These are phyloP conservation scores for Halesus radiatus DNA, from an alignment of 1,140 invertebrate species.

Conservation along the genomic window DNA sequence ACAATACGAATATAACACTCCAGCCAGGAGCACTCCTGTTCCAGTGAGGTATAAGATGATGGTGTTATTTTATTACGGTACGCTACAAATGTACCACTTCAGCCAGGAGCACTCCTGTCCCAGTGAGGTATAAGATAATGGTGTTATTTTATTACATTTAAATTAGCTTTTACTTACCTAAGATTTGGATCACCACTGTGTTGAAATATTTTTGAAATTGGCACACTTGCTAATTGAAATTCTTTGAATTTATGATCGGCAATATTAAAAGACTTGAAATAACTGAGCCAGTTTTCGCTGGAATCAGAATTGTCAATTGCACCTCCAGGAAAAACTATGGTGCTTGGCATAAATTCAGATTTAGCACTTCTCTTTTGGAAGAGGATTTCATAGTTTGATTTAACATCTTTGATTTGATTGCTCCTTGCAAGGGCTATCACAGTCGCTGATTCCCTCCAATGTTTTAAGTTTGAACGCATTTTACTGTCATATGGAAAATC, in stretches of 20 bases:
- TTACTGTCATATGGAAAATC: no score
- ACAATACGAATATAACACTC: no score
- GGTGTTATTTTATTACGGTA: no score
- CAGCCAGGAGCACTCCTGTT: no score
- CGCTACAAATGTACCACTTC: no score
- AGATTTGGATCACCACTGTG: conserved; percentile 62
- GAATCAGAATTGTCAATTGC: conserved; percentile 77
- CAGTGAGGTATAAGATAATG: no score
- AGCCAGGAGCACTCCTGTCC: no score
- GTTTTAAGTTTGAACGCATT: conserved; percentile 23
- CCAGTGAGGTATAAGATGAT: no score
- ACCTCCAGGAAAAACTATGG: conserved; percentile 89
- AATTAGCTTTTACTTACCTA: conserved; percentile 39
- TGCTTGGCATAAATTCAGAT: conserved; percentile 78
- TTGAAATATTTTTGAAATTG: conserved; percentile 69
- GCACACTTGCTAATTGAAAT: conserved; percentile 60
- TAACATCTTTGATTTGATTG: conserved; percentile 46
- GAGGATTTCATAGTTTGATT: conserved; percentile 72
- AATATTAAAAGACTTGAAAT: conserved; percentile 75
- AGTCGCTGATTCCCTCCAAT: conserved; percentile 66
- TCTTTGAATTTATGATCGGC: conserved; percentile 67
- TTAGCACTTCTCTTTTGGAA: conserved; percentile 76
- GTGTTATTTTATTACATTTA: no score
- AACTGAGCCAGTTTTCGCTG: conserved; percentile 77
- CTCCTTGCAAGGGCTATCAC: conserved; percentile 62